Percentiles rank a stretch among this genome's conserved stretches.
Conservation (phyloP, 1,140 invertebrate genomes). For the Bombus difficillimus region DNA sequence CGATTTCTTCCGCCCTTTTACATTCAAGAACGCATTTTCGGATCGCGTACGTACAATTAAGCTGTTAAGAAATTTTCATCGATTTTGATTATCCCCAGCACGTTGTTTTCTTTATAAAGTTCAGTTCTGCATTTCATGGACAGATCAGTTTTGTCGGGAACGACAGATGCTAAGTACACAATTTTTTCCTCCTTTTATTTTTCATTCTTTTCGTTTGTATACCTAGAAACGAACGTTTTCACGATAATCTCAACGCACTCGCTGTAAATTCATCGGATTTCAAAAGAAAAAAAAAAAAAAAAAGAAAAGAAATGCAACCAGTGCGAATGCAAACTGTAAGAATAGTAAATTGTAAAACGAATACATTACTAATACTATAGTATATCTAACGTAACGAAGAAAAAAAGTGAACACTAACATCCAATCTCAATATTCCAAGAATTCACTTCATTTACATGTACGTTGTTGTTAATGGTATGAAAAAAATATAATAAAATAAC, state of each 20-base stretch:
- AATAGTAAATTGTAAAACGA: slow-evolving; percentile 79
- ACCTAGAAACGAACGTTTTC: slow-evolving; percentile 38
- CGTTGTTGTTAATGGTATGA: slow-evolving; percentile 79
- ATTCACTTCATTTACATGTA: slow-evolving; percentile 80
- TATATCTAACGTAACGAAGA: slow-evolving; percentile 74
- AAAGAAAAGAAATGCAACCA: slow-evolving; percentile 44
- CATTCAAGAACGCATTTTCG: slow-evolving; percentile 5
- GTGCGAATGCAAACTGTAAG: slow-evolving; percentile 72
- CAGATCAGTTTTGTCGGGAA: no score
- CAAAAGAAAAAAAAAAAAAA: neutral
- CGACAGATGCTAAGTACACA: neutral
- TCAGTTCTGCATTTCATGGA: slow-evolving; percentile 60
- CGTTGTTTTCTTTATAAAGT: slow-evolving; percentile 42
- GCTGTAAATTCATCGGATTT: slow-evolving; percentile 56
- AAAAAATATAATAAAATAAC: slow-evolving; percentile 77
- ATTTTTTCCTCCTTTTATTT: neutral
- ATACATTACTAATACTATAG: slow-evolving; percentile 79
- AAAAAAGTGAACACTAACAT: slow-evolving; percentile 72
- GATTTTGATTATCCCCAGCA: neutral
- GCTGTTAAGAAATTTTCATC: slow-evolving; percentile 19
- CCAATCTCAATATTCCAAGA: slow-evolving; percentile 80
- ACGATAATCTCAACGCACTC: slow-evolving; percentile 56
- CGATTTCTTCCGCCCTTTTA: neutral
- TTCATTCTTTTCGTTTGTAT: slow-evolving; percentile 22
- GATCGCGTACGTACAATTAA: slow-evolving; percentile 31